Percentiles rank a stretch among this genome's conserved stretches.
Evolutionary conservation across 2,113 vertebrate species (phyloP).

Genomic region (Electrona antarctica): DNA sequence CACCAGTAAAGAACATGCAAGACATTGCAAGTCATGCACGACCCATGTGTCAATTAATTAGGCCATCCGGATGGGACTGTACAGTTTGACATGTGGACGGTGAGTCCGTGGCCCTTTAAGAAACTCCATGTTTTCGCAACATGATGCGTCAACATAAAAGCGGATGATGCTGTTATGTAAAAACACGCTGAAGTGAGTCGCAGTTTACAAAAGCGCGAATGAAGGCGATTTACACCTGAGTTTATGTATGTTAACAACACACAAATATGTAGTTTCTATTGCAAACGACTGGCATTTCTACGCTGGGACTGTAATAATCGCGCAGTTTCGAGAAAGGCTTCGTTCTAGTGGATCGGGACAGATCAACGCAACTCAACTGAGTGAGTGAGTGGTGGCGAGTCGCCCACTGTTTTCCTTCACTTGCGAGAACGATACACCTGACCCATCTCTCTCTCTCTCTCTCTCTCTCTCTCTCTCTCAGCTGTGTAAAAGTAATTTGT

Average conservation of each 20-base stretch:
- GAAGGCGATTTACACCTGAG: not conserved
- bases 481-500: slow-evolving; percentile 37
- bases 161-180: slow-evolving; percentile 85
- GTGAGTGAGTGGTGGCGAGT: slow-evolving; percentile 39
- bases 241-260: not conserved
- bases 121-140: slow-evolving; percentile 85
- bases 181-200: slow-evolving; percentile 73
- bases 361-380: slow-evolving; percentile 48
- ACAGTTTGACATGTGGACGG: slow-evolving; percentile 58
- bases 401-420: slow-evolving; percentile 60
- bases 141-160: slow-evolving; percentile 83
- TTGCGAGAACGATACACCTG: slow-evolving; percentile 67
- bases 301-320: slow-evolving; percentile 36
- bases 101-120: slow-evolving; percentile 82
- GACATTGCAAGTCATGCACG: slow-evolving; percentile 19
- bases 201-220: slow-evolving; percentile 52
- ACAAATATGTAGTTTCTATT: slow-evolving; percentile 3
- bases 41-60: slow-evolving; percentile 56
- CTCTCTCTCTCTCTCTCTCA: too few species aligned
- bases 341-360: slow-evolving; percentile 22
- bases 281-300: not conserved
- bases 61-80: slow-evolving; percentile 27
- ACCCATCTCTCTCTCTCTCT: slow-evolving; percentile 48
- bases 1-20: slow-evolving; percentile 40
- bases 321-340: slow-evolving; percentile 51